These are phyloP conservation scores for Rana temporaria DNA, from an alignment of 2,113 vertebrate species.

Conservation along the genomic window DNA sequence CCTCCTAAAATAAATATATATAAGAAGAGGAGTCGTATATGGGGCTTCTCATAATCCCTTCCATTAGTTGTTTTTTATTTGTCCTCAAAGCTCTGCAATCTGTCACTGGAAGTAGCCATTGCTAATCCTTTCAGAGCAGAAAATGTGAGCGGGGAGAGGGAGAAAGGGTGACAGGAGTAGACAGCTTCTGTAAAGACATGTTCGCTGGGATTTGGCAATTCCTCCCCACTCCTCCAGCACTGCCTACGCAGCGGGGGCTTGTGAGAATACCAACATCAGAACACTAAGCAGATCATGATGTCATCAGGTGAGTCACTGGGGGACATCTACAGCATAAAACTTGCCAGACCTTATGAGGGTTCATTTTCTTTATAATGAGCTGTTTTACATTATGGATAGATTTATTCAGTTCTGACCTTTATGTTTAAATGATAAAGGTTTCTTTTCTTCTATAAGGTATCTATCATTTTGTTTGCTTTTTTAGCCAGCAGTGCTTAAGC, in stretches of 20 bases:
- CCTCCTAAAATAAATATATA: neutral
- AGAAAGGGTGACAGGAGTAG: conserved; percentile 21
- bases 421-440: no score
- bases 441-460: no score
- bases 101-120: conserved; percentile 27
- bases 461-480: no score
- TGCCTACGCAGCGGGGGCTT: conserved; percentile 20
- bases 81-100: conserved; percentile 49
- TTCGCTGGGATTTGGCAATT: conserved; percentile 33
- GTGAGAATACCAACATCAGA: neutral
- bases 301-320: conserved; percentile 6
- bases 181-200: conserved; percentile 27
- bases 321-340: neutral
- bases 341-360: neutral
- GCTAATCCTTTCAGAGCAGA: conserved; percentile 39
- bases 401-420: no score
- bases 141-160: conserved; percentile 31
- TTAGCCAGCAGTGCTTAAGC: no score
- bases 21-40: neutral
- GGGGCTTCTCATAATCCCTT: conserved; percentile 40
- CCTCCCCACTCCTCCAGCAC: conserved; percentile 7
- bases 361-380: neutral
- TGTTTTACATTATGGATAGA: neutral
- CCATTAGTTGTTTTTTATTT: conserved; percentile 50
- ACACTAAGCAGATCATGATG: conserved; percentile 31